Evolutionary conservation across 2,113 vertebrate genomes (phyloP).

Genomic region (Indicator maculatus): DNA sequence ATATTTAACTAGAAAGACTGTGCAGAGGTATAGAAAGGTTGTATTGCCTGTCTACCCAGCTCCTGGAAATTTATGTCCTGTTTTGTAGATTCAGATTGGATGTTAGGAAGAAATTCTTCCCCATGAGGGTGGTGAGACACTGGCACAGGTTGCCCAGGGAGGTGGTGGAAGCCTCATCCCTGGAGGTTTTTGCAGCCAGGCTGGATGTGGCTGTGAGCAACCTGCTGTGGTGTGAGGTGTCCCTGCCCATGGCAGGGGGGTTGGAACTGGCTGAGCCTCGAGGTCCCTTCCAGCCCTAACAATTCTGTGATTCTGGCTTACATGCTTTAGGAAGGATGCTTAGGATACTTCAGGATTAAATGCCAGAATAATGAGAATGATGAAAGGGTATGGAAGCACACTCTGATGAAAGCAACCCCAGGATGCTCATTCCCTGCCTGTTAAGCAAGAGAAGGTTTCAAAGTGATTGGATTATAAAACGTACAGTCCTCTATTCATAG

Average conservation of each 20-base stretch:
- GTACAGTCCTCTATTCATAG: background rate
- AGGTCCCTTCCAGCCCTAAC: too few species aligned
- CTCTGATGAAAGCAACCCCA: background rate
- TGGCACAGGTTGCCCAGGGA: too few species aligned
- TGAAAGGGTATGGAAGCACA: background rate
- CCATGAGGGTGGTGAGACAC: too few species aligned
- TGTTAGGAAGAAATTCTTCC: too few species aligned
- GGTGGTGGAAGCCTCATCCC: too few species aligned
- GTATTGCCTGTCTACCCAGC: background rate
- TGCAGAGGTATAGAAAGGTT: background rate
- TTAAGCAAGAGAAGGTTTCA: background rate
- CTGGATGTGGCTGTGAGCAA: too few species aligned
- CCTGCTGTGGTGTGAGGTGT: too few species aligned
- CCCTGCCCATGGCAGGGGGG: too few species aligned
- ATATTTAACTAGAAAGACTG: background rate
- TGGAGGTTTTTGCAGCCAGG: too few species aligned
- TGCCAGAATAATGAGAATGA: background rate
- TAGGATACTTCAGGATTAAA: background rate
- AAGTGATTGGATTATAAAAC: background rate
- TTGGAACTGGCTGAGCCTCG: too few species aligned
- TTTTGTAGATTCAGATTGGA: background rate
- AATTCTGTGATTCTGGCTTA: background rate
- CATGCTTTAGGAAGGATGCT: background rate
- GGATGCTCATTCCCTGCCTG: background rate
- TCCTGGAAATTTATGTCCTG: background rate